Evolutionary conservation across 2,888 invertebrate genomes (phyloP), one percentile per base, ranked within the genome.

Genomic region (Meta bourneti): DNA sequence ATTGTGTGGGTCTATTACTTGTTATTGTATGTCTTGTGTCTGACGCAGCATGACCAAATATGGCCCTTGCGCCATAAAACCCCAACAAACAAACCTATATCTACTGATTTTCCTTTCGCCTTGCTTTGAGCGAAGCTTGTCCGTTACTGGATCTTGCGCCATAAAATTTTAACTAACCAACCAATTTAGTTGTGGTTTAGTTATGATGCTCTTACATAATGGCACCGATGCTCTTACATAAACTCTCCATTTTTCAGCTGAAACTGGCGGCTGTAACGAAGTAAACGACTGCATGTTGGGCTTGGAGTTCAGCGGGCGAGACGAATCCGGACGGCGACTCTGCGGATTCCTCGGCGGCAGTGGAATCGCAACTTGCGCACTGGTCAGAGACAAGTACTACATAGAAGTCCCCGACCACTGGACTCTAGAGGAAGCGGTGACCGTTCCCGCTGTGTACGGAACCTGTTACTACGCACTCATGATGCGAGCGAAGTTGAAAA

Each of bases 281-380:
- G 84, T 72, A 20, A 75, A 81, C 13, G 70, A 77, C 48, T 34
- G 99, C 95, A 97, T 99, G 94, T 96, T 99, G 89, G 99, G 99
- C 78, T 96, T 99, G 94, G 99, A 99, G 95, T 99, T 99, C 95
- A 96, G 98, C 93, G 99, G 99, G 0, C 96, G 97, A 48, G 96
- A 97, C 6, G 49, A 20, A 4, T 8, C 54, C 2, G 91, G 91
- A 0, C 61, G 77, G 13, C 96, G 98, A 93, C 97, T 99, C 0
- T 98, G 98, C 98, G 98, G 98, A 93, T 97, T 98, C 96, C 97
- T 98, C 16, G 97, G 97, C 69, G 98, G 98, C 11, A 96, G 97
- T 94, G 98, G 98, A 84, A 95, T 99, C 93, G 99, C 99, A 11
- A 98, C 98, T 54, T 96, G 97, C 16, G 97, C 99, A 81, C 95